Base-by-base conservation (phyloP, 2,797 vertebrate species). In the Neostethus bicornis region DNA sequence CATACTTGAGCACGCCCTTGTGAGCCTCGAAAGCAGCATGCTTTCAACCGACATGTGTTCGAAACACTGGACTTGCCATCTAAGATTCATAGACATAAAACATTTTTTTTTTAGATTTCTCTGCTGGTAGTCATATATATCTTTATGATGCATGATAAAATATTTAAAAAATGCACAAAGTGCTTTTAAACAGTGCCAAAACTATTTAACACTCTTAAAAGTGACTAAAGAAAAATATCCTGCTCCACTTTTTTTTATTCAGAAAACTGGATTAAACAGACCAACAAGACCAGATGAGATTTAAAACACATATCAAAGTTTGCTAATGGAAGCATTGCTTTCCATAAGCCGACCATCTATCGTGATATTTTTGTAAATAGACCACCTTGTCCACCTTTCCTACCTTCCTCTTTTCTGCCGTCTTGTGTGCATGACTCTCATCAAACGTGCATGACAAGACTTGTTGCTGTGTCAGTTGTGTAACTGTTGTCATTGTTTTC, bases 1-100 rank as follows among this genome's bases (percentile, higher is more conserved):
- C 85, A 42, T 91, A 90, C 71, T 77, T 91, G 75, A 91, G 89
- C 86, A 91, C 88, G 17, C 89, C 87, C 9, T 54, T 91, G 86
- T 91, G 83, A 90, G 69, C 35, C 7, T 51, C 31, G 48, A 63
- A 31, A 66, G 41, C 51, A 10, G 50, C 38, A 12, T 62, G 51
- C 13, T 12, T 53, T 41, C 48, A 50, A 12, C 28, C 3, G 35
- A 63, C 14, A 45, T 11, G 49, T 32, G 16, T 19, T 6, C 23
- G 51, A 41, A 53, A 25, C 64, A 31, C 69, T 21, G 64, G 62
- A 76, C 64, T 62, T 26, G 19, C 63, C 13, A 12, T 48, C 50
- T 45, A 42, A 60, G 28, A 20, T 57, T 23, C 3, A 19, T 35
- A 9, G 32, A 39, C n/a, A 42, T 50, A 37, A 46, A 11, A 37